Percentiles rank a stretch among this genome's conserved stretches.
phyloP scores from a whole-genome alignment of 2,113 vertebrate species.

The Butorides virescens region DNA sequence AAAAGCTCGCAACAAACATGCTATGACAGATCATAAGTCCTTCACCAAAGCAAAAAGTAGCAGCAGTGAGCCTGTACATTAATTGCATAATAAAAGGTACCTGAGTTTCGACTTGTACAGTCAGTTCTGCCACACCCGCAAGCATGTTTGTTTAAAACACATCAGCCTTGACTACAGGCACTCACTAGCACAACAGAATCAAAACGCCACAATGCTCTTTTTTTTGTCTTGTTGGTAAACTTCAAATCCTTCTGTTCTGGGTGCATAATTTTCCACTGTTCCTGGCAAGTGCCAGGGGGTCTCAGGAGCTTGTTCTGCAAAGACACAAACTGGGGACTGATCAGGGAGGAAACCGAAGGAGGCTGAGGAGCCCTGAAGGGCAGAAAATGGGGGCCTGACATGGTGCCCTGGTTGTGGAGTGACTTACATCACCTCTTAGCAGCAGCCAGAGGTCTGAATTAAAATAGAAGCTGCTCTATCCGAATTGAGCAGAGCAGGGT shows the following conservation, averaged over 20 bases:
- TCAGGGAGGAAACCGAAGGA: background rate
- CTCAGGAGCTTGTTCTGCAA: background rate
- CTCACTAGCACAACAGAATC: background rate
- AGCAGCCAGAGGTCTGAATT: background rate
- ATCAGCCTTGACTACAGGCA: background rate
- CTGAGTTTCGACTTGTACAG: background rate
- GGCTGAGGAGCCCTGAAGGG: background rate
- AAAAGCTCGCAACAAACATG: background rate
- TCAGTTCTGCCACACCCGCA: background rate
- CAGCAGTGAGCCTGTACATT: background rate
- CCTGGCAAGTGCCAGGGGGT: background rate
- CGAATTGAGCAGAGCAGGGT: background rate
- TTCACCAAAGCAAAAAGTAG: background rate
- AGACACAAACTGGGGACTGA: background rate
- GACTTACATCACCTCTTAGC: background rate
- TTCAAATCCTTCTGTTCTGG: background rate
- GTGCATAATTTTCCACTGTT: background rate
- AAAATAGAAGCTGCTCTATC: background rate
- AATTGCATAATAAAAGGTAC: background rate
- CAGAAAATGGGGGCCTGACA: background rate
- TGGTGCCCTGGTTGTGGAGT: background rate
- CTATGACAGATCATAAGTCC: background rate
- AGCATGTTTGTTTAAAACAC: background rate
- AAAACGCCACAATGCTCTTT: background rate
- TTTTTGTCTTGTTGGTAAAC: background rate